phyloP scores from a whole-genome alignment of 2,888 invertebrate genomes.

The Cheiracanthium punctorium region DNA sequence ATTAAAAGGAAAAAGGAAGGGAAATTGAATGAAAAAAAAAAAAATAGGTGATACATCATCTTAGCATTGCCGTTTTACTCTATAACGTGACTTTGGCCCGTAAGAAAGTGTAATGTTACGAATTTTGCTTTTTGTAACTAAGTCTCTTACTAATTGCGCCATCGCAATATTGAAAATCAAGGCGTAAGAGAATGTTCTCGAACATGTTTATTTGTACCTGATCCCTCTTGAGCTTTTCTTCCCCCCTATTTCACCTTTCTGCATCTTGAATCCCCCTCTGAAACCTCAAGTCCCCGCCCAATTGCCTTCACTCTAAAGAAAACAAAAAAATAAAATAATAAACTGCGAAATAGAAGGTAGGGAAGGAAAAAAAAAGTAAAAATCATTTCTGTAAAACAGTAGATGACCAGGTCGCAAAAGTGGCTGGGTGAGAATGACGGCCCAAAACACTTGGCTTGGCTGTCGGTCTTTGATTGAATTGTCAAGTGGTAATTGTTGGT shows the following conservation, averaged over 20 bases:
- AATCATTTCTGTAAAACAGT: constrained; percentile 38
- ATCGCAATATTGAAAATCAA: too few species aligned
- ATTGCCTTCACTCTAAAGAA: constrained; percentile 46
- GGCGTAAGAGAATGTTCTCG: too few species aligned
- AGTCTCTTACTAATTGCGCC: too few species aligned
- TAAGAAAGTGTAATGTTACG: too few species aligned
- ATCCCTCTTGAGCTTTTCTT: constrained; percentile 13
- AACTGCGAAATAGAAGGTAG: not conserved
- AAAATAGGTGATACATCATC: too few species aligned
- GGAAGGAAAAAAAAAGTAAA: constrained; percentile 28
- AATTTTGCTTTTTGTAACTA: too few species aligned
- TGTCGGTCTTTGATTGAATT: constrained; percentile 65
- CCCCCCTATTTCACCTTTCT: constrained; percentile 28
- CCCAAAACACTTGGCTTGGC: constrained; percentile 52
- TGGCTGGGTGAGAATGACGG: constrained; percentile 56
- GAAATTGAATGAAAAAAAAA: too few species aligned
- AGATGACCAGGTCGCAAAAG: constrained; percentile 40
- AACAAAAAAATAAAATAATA: constrained; percentile 12
- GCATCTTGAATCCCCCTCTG: constrained; percentile 21
- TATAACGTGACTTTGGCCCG: too few species aligned
- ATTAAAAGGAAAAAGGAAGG: too few species aligned
- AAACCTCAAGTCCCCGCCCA: constrained; percentile 56
- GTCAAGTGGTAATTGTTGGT: constrained; percentile 60
- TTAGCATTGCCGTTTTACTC: too few species aligned
- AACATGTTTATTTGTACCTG: not conserved